A percentile compares a stretch with the other conserved stretches of the same genome.
Conservation (phyloP, 2,113 vertebrate species). For the Ciconia stormi region DNA sequence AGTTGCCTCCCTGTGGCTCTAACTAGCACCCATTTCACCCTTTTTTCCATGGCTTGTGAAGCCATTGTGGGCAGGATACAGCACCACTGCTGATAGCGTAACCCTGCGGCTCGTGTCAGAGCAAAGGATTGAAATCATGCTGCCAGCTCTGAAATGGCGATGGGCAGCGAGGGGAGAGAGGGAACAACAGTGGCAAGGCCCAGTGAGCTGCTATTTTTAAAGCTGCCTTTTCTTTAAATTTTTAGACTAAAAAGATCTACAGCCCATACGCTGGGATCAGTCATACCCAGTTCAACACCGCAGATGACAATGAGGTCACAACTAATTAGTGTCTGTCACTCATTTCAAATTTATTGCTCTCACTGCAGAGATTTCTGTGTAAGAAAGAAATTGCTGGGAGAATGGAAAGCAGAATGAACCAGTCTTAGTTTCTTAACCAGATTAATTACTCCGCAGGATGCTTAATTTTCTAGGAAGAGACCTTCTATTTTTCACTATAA, state of each 20-base stretch:
- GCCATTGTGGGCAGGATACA: background rate
- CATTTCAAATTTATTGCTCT: constrained; percentile 24
- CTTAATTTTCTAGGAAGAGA: constrained; percentile 35
- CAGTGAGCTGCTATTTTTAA: background rate
- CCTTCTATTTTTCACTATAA: constrained; percentile 30
- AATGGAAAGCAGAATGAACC: background rate
- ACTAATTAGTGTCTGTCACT: constrained; percentile 49
- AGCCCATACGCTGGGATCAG: background rate
- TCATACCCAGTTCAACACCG: background rate
- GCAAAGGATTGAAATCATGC: background rate
- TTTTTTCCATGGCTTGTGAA: background rate
- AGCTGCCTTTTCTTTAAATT: background rate
- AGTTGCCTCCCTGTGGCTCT: background rate
- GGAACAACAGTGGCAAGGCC: background rate
- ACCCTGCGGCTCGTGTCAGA: background rate
- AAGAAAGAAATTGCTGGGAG: background rate
- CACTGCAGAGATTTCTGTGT: constrained; percentile 16
- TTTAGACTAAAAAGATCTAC: background rate
- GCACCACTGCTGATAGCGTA: background rate
- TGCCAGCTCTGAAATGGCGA: background rate
- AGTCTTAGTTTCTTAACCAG: background rate
- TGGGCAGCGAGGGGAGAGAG: background rate
- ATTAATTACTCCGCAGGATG: constrained; percentile 38
- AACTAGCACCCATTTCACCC: background rate
- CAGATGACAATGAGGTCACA: constrained; percentile 56